These are phyloP conservation scores for Sterrhoptilus dennistouni DNA, from an alignment of 2,113 vertebrate species.

Conservation along the genomic window DNA sequence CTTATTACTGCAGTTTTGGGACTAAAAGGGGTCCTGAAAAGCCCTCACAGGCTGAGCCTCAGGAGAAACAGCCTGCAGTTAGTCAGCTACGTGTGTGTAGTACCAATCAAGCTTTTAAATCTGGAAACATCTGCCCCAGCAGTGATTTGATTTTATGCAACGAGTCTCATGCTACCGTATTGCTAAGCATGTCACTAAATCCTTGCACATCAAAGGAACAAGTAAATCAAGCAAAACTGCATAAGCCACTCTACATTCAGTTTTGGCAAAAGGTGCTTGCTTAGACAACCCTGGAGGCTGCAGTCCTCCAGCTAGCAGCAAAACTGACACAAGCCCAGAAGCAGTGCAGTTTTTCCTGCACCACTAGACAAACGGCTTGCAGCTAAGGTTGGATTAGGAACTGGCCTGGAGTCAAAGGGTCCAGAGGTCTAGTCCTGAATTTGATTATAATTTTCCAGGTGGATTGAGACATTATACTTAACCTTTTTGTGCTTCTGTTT, in stretches of 20 bases:
- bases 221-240: slow-evolving; percentile 62
- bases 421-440: background rate
- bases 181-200: slow-evolving; percentile 57
- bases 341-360: background rate
- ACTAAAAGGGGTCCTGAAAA: background rate
- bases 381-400: background rate
- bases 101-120: slow-evolving; percentile 49
- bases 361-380: background rate
- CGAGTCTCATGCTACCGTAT: slow-evolving; percentile 11
- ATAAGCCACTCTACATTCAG: background rate
- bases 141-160: slow-evolving; percentile 62
- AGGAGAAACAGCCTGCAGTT: background rate
- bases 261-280: slow-evolving; percentile 38
- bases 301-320: background rate
- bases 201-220: slow-evolving; percentile 61
- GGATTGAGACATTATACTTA: background rate
- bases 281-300: background rate
- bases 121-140: slow-evolving; percentile 43
- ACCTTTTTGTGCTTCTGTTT: background rate
- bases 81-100: background rate
- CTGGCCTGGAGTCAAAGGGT: background rate
- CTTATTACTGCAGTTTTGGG: background rate
- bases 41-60: background rate
- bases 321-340: background rate
- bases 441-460: background rate